Percentiles rank a stretch among this genome's conserved stretches.
phyloP scores from a whole-genome alignment of 2,888 invertebrate species.

The Spialia ferax region DNA sequence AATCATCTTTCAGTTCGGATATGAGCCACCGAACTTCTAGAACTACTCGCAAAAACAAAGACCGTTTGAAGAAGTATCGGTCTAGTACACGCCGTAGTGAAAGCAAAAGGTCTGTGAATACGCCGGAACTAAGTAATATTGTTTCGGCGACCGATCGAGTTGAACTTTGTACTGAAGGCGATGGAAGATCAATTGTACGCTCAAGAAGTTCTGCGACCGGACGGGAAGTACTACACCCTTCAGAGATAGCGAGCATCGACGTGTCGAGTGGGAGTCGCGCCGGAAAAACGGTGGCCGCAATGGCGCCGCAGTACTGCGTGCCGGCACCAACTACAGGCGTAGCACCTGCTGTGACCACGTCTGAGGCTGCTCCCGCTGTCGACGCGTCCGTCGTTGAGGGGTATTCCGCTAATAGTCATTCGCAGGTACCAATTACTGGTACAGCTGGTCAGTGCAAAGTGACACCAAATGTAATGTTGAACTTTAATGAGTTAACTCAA shows the following conservation, averaged over 20 bases:
- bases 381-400: background rate
- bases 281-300: background rate
- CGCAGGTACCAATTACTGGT: background rate
- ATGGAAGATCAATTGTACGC: constrained; percentile 9
- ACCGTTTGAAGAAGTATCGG: background rate
- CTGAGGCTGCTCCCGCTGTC: background rate
- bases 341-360: background rate
- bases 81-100: constrained; percentile 11
- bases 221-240: constrained; percentile 2
- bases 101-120: background rate
- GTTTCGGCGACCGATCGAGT: constrained; percentile 8
- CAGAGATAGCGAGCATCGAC: constrained; percentile 1
- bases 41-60: constrained; percentile 5
- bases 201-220: constrained; percentile 20
- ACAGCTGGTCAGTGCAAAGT: constrained; percentile 1
- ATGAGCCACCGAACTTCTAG: background rate
- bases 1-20: constrained; percentile 3
- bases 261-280: background rate
- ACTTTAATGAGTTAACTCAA: background rate
- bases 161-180: constrained; percentile 14
- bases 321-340: background rate
- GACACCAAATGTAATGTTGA: background rate
- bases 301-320: background rate
- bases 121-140: background rate
- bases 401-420: background rate